Percentiles rank a stretch among this genome's conserved stretches.
Evolutionary conservation across 92 coral and sea anemone genomes (phyloP).

Genomic region (Epizoanthus stellaris): DNA sequence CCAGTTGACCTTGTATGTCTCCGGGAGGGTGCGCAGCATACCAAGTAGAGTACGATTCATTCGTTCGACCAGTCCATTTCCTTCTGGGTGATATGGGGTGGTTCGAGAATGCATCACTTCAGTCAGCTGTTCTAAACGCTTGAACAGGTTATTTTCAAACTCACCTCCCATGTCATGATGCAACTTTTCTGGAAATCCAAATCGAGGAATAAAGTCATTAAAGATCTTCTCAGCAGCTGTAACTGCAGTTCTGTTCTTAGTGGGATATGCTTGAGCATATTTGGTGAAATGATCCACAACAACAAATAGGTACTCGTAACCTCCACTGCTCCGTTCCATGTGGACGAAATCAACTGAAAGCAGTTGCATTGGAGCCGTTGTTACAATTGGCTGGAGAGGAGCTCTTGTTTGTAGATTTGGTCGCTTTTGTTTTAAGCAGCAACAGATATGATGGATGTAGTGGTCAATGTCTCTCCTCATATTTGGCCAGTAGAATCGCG

Average conservation of each 20-base stretch:
- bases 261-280: slow-evolving; percentile 34
- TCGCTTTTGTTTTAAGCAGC: slow-evolving; percentile 42
- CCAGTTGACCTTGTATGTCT: slow-evolving; percentile 32
- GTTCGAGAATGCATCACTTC: slow-evolving; percentile 31
- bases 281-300: slow-evolving; percentile 32
- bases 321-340: neutral
- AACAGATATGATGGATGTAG: slow-evolving; percentile 51
- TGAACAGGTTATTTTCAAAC: slow-evolving; percentile 19
- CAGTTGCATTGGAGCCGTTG: slow-evolving; percentile 42
- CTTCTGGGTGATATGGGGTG: slow-evolving; percentile 21
- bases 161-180: slow-evolving; percentile 37
- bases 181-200: slow-evolving; percentile 32
- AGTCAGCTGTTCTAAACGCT: slow-evolving; percentile 30
- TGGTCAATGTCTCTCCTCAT: slow-evolving; percentile 57
- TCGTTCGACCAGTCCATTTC: slow-evolving; percentile 22
- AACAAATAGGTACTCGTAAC: slow-evolving; percentile 23
- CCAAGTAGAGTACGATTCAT: slow-evolving; percentile 28
- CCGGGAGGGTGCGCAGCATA: slow-evolving; percentile 22
- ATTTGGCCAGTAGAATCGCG: slow-evolving; percentile 51
- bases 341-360: slow-evolving; percentile 31
- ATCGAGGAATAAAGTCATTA: slow-evolving; percentile 23
- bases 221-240: slow-evolving; percentile 28
- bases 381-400: slow-evolving; percentile 52
- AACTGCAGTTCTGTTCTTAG: slow-evolving; percentile 27
- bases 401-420: slow-evolving; percentile 43